Evolutionary conservation across 2,888 invertebrate genomes (phyloP).

Genomic region (Lasius fuliginosus): DNA sequence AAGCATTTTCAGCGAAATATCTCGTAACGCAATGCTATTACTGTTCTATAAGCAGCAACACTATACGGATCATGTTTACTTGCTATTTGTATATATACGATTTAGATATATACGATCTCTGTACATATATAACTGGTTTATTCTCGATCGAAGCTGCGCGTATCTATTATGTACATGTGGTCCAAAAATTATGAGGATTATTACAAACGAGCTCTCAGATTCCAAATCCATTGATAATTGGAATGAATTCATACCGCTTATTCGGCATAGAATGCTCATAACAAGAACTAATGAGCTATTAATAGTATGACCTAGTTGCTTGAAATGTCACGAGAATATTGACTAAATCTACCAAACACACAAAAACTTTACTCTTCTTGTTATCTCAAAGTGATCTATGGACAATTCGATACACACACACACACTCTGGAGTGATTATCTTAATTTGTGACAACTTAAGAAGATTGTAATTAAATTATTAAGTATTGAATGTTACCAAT

Average conservation of each 20-base stretch:
- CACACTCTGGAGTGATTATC: background rate
- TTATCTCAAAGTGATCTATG: background rate
- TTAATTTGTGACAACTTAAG: background rate
- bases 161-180: background rate
- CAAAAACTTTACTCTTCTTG: background rate
- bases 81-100: background rate
- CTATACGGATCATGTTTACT: slow-evolving; percentile 15
- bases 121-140: background rate
- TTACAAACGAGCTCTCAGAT: slow-evolving; percentile 19
- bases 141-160: background rate
- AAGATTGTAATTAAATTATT: slow-evolving; percentile 2
- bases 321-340: slow-evolving; percentile 3
- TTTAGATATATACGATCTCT: background rate
- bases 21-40: background rate
- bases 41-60: slow-evolving; percentile 5
- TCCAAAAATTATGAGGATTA: slow-evolving; percentile 26
- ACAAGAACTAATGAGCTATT: slow-evolving; percentile 16
- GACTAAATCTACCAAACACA: background rate
- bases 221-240: slow-evolving; percentile 17
- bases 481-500: background rate
- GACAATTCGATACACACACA: background rate
- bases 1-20: slow-evolving; percentile 9
- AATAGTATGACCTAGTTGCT: slow-evolving; percentile 19
- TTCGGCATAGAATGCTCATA: background rate
- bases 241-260: slow-evolving; percentile 15